phyloP scores from a whole-genome alignment of 2,113 vertebrate genomes.

The Rattus norvegicus region GRCr8 NC_086037.1:47968501-47969000 shows the following conservation, averaged over 20 bases:
- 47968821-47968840: constrained; percentile 34
- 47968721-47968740: neutral
- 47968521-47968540: constrained; percentile 64
- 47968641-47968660: constrained; percentile 82
- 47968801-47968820: constrained; percentile 60
- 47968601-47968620: constrained; percentile 79
- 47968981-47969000: constrained; percentile 70
- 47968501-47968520: constrained; percentile 62
- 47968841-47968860: constrained; percentile 50
- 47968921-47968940: constrained; percentile 86
- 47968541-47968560: constrained; percentile 82
- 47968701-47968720: constrained; percentile 71
- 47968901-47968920: constrained; percentile 83
- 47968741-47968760: constrained; percentile 76
- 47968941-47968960: constrained; percentile 83
- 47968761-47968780: constrained; percentile 76
- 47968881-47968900: constrained; percentile 78
- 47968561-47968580: constrained; percentile 61
- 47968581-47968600: constrained; percentile 61
- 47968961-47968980: constrained; percentile 85
- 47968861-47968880: constrained; percentile 67
- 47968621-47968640: constrained; percentile 83
- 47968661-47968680: constrained; percentile 80
- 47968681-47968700: constrained; percentile 82
- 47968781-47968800: constrained; percentile 72